Base-by-base conservation (phyloP, 2,888 invertebrate species). In the Volucella bombylans region DNA sequence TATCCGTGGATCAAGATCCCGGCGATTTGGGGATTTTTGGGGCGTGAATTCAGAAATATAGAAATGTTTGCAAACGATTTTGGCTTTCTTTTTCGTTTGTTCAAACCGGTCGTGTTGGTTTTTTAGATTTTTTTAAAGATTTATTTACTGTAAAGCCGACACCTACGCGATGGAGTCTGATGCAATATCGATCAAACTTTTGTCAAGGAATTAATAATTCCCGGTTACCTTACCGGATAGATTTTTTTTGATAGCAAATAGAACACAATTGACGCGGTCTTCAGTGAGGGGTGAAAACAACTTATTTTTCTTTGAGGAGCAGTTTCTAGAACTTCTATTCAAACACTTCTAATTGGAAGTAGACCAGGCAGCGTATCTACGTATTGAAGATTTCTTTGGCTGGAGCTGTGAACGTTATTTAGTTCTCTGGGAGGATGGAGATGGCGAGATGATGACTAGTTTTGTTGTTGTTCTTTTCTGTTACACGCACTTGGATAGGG, bases 181-280 rank as follows among this genome's bases (percentile, higher is more conserved):
- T 76, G 67, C 43, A 76, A 61, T 76, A 76, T 76, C 38, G 76
- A 76, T 67, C 76, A 76, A 68, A 76, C 76, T 76, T 68, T 61
- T 23, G 31, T 49, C 41, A 55, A 41, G 10, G 18, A 72, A 54
- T 45, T 14, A 41, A 41, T 10, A 39, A 49, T 57, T 49, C 15
- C 8, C 12, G 1, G 8, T n/a, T n/a, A n/a, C n/a, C n/a, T 47
- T 55, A 8, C 1, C 31, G 31, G 49, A 47, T 47, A n/a, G 54
- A 23, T 65, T 49, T 57, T 55, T 2, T 54, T 64, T 57, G n/a
- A 59, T 23, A 41, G 9, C n/a, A 31, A 12, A 18, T 18, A 49
- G 49, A 49, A 49, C 15, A 14, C 31, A 31, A 61, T 45, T 61
- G 61, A 62, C 52, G 61, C 43, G 72, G 61, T 62, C 14, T 52